Base-by-base conservation (phyloP, 1,140 invertebrate genomes). In the Trichonephila clavipes region DNA sequence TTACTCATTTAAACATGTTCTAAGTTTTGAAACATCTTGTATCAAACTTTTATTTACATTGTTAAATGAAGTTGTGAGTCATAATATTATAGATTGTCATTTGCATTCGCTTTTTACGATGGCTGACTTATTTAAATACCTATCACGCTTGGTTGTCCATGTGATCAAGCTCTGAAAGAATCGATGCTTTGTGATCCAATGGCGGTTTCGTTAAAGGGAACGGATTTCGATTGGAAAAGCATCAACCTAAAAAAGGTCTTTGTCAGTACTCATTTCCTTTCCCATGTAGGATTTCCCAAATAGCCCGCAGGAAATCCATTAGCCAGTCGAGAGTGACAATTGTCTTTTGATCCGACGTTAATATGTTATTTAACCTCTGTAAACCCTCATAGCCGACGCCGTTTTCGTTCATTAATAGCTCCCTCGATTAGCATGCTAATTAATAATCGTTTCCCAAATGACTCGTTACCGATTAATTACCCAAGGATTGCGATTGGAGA, bases 371-470 rank as follows among this genome's bases (percentile, higher is more conserved):
- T 90, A 88, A 90, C 72, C 88, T 90, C 58, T 58, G 88, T 61
- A 69, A 90, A 81, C 69, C 64, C 69, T 40, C 88, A 90, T n/a
- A 88, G 69, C 72, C 24, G 51, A 40, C 24, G 69, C 69, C 64
- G 59, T 88, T 69, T 64, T n/a, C 40, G 6, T 21, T 44, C 62
- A 51, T 59, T 90, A 90, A 90, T 90, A 81, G 88, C 88, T 90
- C 34, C 28, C 59, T 21, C 72, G 88, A 90, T 90, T 90, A 90
- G 88, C 72, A 90, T 90, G 64, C 88, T 90, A 90, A 90, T 90
- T 90, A 90, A 90, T 90, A 90, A 90, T 90, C 88, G 88, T 90
- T 90, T 77, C 88, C 88, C 58, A 58, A 61, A 59, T 90, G 88
- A 61, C 69, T 90, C 72, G 64, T 90, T 90, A 90, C 18, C 34